Percentiles rank a stretch among this genome's conserved stretches.
Conservation (phyloP, 2,888 invertebrate genomes). For the Hylaea fasciaria region DNA sequence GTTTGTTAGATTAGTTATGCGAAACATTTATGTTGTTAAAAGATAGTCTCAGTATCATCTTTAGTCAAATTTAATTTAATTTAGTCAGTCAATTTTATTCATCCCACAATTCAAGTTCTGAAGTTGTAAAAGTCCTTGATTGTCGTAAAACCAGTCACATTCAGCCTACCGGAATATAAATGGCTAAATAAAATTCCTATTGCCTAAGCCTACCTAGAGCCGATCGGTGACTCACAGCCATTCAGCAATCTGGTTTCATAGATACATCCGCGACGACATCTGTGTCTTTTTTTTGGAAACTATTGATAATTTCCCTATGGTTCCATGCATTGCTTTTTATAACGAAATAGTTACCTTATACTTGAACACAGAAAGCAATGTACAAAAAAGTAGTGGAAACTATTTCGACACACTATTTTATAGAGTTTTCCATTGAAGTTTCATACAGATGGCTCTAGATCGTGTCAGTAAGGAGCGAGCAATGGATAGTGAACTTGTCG, state of each 20-base stretch:
- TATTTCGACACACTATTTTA: not conserved
- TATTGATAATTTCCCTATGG: not conserved
- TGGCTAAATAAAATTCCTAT: constrained; percentile 22
- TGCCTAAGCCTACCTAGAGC: constrained; percentile 27
- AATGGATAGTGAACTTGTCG: constrained; percentile 7
- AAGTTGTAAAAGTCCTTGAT: constrained; percentile 13
- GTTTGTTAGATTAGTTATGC: not conserved
- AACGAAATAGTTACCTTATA: not conserved
- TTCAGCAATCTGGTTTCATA: constrained; percentile 47
- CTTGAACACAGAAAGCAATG: not conserved
- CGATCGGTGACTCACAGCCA: constrained; percentile 45
- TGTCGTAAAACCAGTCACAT: not conserved
- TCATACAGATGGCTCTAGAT: not conserved
- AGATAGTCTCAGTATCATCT: no score
- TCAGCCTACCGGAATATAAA: constrained; percentile 39
- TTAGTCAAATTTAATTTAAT: no score
- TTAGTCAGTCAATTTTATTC: no score
- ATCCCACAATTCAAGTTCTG: not conserved
- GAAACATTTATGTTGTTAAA: no score
- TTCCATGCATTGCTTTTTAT: constrained; percentile 14
- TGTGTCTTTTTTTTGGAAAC: constrained; percentile 12
- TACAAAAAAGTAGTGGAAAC: not conserved
- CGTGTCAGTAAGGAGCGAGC: not conserved
- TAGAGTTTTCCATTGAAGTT: not conserved
- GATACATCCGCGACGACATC: constrained; percentile 42